Evolutionary conservation across 2,888 invertebrate genomes (phyloP), one percentile per base, ranked within the genome.

Genomic region (Ochropleura plecta): DNA sequence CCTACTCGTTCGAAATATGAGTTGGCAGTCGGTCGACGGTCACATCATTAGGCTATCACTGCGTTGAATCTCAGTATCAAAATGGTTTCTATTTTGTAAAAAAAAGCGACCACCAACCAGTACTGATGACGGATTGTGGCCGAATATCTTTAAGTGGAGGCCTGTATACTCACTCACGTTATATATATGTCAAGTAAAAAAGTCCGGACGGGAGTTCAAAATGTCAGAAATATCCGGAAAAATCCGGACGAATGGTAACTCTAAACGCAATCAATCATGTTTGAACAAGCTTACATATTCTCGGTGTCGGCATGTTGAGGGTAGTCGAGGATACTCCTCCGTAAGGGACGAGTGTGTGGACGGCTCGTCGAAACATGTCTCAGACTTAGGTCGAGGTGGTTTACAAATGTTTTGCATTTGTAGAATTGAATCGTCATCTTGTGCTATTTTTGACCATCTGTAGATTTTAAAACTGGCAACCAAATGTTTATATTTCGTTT

Each of bases 261-360:
- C n/a, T 62, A 62, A 67, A 82, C 76, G 76, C 81, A 83, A 88
- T 88, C 84, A 88, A 86, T 83, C 85, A 79, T 78, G 83, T 83
- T 84, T 84, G 78, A 81, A 86, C 85, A 84, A 76, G 86, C 74
- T 83, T 70, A 78, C 80, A 67, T 77, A 81, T 73, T 77, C 82
- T 44, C 71, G 68, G 55, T 30, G 60, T 76, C 63, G 42, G 70
- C 51, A 70, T 70, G 76, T 76, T 16, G 76, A 74, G 80, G 57
- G 30, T 44, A 64, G 55, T 74, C 10, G 69, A 76, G 67, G 51
- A 62, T 51, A 48, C 84, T 73, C 30, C 20, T 68, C 60, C 60
- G 48, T 42, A 49, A 53, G 76, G 63, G 60, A 71, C 40, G 70
- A 60, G 73, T 84, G 67, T 79, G 67, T 49, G 49, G 57, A 73